These are phyloP conservation scores for Narcine bancroftii DNA, from an alignment of 2,113 vertebrate species.

Conservation along the genomic window DNA sequence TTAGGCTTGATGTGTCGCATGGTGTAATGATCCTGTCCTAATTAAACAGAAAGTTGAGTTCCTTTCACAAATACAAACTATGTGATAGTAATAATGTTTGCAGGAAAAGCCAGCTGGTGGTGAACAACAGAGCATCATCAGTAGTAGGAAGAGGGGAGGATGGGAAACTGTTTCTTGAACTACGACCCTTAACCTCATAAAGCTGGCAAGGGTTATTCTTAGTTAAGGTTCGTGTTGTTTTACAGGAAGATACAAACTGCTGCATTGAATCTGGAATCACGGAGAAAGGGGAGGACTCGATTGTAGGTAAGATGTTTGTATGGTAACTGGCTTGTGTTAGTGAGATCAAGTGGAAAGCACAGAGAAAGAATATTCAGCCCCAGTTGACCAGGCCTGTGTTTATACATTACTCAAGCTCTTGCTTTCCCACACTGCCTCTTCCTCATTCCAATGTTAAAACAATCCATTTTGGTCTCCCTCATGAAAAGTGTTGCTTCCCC, in stretches of 20 bases:
- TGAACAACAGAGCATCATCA: background rate
- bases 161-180: background rate
- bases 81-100: background rate
- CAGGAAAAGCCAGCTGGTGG: background rate
- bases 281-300: slow-evolving; percentile 27
- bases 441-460: background rate
- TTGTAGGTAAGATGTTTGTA: background rate
- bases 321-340: background rate
- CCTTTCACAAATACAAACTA: too few species aligned
- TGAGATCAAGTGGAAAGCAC: background rate
- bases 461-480: background rate
- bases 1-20: background rate
- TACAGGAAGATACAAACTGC: slow-evolving; percentile 17
- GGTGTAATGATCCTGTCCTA: too few species aligned
- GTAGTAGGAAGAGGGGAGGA: background rate
- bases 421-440: background rate
- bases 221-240: background rate
- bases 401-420: background rate
- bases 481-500: background rate
- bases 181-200: background rate
- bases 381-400: background rate
- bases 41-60: background rate
- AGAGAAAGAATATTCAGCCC: background rate
- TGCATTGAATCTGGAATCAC: slow-evolving; percentile 23
- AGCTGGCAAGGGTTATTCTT: background rate